Evolutionary conservation across 1,140 invertebrate genomes (phyloP).

Genomic region (Uloborus diversus): DNA sequence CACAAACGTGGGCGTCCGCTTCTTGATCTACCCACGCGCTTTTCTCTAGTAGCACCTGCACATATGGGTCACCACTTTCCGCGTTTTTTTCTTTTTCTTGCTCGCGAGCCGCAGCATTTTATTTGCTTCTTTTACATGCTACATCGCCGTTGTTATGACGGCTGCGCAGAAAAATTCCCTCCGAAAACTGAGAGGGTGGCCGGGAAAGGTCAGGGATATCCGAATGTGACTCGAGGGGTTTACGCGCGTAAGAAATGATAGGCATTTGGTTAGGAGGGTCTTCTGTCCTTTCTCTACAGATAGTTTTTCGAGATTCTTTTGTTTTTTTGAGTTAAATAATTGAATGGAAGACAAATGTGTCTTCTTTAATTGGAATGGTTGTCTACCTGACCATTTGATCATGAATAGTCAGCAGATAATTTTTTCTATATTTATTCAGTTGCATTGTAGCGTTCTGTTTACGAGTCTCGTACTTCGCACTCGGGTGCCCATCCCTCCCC

Average conservation of each 20-base stretch:
- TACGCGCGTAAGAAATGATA: neutral
- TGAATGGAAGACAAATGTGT: too few species aligned
- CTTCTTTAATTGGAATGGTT: too few species aligned
- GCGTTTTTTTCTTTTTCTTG: conserved; percentile 26
- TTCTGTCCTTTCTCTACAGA: too few species aligned
- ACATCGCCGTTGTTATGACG: conserved; percentile 25
- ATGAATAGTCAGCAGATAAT: too few species aligned
- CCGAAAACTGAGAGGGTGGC: too few species aligned
- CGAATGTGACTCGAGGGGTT: neutral
- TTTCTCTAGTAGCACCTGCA: conserved; percentile 45
- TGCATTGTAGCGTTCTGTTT: too few species aligned
- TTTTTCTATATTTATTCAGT: too few species aligned
- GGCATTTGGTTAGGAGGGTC: neutral
- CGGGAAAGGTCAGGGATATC: conserved; percentile 47
- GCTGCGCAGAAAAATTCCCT: neutral
- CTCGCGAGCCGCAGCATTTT: neutral
- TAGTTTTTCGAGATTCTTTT: too few species aligned
- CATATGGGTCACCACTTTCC: conserved; percentile 54
- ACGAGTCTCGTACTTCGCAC: too few species aligned
- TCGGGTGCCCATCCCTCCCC: too few species aligned
- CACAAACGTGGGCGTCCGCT: conserved; percentile 30
- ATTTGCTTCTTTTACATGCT: neutral
- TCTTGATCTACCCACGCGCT: conserved; percentile 21
- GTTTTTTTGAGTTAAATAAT: too few species aligned
- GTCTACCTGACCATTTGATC: too few species aligned